Base-by-base conservation (phyloP, 2,113 vertebrate species). In the Oreochromis tanganicae region DNA sequence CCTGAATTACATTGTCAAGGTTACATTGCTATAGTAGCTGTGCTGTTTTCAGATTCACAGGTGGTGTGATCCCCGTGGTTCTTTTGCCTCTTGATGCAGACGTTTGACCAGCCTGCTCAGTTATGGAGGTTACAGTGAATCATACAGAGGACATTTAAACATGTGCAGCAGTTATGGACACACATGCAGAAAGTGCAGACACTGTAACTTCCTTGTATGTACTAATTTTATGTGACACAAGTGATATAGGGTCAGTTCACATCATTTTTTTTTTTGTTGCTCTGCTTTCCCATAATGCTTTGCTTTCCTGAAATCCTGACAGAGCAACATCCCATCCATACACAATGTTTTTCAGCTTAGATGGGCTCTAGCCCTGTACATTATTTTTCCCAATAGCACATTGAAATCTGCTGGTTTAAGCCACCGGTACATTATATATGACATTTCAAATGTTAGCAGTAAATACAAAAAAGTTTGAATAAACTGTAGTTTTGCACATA, bases 1-100 rank as follows among this genome's bases (percentile, higher is more conserved):
- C 84, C 89, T 91, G 93, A 85, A 87, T 91, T 92, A 87, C 83
- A 92, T 54, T 84, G 86, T 94, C 95, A 96, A 95, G 95, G 95
- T 95, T 96, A 95, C 66, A 57, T 56, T 80, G 87, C 83, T 63
- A 41, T n/a, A 24, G 86, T 73, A 84, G 75, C 83, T n/a, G 82
- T 90, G 86, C 61, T 85, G 85, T 88, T 83, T 84, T 85, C 89
- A 85, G 59, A 59, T 5, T 85, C 87, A 88, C 89, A 91, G 85
- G 87, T 91, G 86, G 43, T 73, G n/a, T 6, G 46, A 83, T 89
- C 68, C 82, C 61, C 4, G 8, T 80, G 55, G 13, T 48, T 86
- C 57, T 43, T 56, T 36, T 38, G 48, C 66, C 27, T 87, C 24
- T 86, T 52, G 68, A 36, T 50, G 19, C 46, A 34, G 50, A 68